These are phyloP conservation scores for Clarias batrachus DNA, from an alignment of 2,113 vertebrate genomes.

Conservation along the genomic window DNA sequence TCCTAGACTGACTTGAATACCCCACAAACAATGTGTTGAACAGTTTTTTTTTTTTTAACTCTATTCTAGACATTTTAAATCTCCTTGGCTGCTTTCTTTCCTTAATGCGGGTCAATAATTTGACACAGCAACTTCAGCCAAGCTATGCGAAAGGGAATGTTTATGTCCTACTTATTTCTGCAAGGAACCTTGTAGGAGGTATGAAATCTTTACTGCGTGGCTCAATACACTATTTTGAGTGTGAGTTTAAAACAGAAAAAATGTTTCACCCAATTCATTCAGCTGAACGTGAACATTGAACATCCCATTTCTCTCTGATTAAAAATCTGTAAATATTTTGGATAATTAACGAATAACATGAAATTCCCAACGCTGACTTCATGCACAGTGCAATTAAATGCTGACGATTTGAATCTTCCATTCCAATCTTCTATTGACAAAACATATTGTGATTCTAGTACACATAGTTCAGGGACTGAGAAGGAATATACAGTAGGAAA, in stretches of 20 bases:
- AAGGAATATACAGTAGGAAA: background rate
- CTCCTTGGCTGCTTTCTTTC: no score
- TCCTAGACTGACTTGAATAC: no score
- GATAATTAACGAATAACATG: background rate
- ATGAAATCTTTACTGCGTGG: background rate
- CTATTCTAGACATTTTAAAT: no score
- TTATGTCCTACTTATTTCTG: background rate
- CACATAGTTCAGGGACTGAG: background rate
- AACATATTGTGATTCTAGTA: background rate
- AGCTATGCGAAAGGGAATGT: no score
- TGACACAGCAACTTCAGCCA: no score
- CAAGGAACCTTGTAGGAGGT: background rate
- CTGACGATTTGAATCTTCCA: background rate
- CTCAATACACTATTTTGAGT: background rate
- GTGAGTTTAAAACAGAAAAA: background rate
- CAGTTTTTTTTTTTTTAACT: no score
- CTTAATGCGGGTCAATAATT: no score
- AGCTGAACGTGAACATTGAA: background rate
- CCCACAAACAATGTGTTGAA: no score
- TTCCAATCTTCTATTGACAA: background rate
- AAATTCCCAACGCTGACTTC: background rate
- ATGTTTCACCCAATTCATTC: background rate
- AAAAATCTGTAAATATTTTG: conserved; percentile 47
- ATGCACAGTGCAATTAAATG: background rate
- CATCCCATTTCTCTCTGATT: conserved; percentile 53